Evolutionary conservation across 1,140 invertebrate genomes (phyloP), one percentile per base, ranked within the genome.

Genomic region (Danaus plexippus): DNA sequence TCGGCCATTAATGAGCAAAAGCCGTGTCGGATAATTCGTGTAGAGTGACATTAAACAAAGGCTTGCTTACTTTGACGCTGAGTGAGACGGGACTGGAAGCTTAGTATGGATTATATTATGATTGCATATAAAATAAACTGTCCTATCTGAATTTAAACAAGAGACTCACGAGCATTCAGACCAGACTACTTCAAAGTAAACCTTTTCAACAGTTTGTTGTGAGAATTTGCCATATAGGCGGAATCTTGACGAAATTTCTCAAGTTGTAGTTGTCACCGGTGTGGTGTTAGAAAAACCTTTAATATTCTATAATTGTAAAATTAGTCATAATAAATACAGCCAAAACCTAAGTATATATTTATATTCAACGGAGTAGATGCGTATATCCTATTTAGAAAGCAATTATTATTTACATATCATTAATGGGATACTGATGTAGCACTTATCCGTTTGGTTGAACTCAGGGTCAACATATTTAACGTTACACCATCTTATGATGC

Each of bases 351-450:
- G 22, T 32, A 32, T 32, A 3, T 32, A 32, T 32, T 32, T 32
- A 32, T 32, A 32, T 32, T 32, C 22, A 32, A 32, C 22, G 22
- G 22, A 32, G 22, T 32, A 32, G 22, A 32, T 32, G 22, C 22
- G 22, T 32, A 32, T 80, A 77, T 81, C 74, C 66, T 71, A 77
- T 82, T 80, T 73, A 72, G 70, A 79, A 84, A 82, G 73, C 76
- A 86, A 81, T 86, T 82, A 83, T 84, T 81, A 82, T 86, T 83
- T 77, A 83, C 80, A 80, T 86, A 83, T 84, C 77, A 81, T 70
- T 81, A 75, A 79, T 70, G 75, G 74, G 69, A 77, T 66, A 75
- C 74, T 75, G 80, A 84, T 74, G 67, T 69, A 70, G 69, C 71
- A 59, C 63, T 71, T 61, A 64, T 62, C 64, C 59, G 70, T 62